phyloP scores from a whole-genome alignment of 2,797 vertebrate species.

The Coregonus ussuriensis region DNA sequence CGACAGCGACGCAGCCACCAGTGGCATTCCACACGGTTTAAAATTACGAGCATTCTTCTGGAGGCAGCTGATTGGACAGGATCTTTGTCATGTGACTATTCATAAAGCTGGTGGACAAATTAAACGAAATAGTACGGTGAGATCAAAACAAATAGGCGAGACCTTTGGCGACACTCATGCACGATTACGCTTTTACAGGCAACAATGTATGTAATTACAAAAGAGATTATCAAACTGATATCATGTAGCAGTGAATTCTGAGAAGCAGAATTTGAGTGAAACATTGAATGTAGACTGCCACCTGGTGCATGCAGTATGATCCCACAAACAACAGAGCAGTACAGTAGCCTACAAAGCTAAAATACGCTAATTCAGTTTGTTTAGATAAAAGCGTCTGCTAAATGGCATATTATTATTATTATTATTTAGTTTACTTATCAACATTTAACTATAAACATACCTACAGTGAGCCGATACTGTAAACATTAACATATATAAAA shows the following conservation, averaged over 20 bases:
- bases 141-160: background rate
- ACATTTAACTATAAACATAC: too few relatives aligned
- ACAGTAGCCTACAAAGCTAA: too few relatives aligned
- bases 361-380: too few relatives aligned
- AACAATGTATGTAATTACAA: background rate
- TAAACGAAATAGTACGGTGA: background rate
- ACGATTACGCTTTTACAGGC: too few relatives aligned
- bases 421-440: too few relatives aligned
- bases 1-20: background rate
- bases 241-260: background rate
- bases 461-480: too few relatives aligned
- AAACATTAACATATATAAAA: too few relatives aligned
- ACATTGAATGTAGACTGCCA: background rate
- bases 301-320: background rate
- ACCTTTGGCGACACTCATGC: background rate
- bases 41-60: constrained; percentile 3
- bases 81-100: background rate
- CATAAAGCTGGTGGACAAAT: background rate
- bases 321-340: background rate
- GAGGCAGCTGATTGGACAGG: constrained; percentile 3
- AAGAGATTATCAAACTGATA: background rate
- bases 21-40: background rate
- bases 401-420: too few relatives aligned
- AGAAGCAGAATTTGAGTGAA: background rate
- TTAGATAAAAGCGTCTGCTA: too few relatives aligned